phyloP scores from a whole-genome alignment of 2,888 invertebrate species.

The Lamellibrachia columna region DNA sequence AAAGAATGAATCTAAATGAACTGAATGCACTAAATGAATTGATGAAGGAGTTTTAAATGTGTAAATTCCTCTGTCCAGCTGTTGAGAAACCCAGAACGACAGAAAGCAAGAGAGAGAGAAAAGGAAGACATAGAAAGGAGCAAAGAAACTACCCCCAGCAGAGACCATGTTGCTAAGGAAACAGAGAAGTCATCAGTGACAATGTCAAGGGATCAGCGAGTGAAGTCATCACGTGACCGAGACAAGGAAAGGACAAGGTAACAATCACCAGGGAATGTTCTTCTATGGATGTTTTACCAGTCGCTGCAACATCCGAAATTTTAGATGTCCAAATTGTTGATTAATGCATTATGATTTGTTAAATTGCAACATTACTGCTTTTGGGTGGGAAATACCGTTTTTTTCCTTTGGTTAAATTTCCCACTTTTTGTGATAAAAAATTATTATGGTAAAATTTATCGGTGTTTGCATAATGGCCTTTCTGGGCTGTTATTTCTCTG shows the following conservation, averaged over 20 bases:
- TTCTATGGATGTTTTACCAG: not conserved
- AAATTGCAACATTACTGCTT: too few species aligned
- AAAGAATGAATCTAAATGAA: not conserved
- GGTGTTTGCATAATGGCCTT: too few species aligned
- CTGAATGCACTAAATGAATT: not conserved
- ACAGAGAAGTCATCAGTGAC: not conserved
- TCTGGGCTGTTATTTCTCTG: too few species aligned
- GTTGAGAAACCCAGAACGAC: conserved; percentile 35
- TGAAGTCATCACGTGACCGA: not conserved
- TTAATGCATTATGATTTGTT: too few species aligned
- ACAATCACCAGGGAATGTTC: not conserved
- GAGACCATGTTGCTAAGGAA: not conserved
- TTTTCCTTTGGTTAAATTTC: too few species aligned
- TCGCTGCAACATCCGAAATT: too few species aligned
- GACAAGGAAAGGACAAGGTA: not conserved
- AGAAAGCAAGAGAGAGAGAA: conserved; percentile 28
- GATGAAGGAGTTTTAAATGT: not conserved
- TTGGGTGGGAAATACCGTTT: too few species aligned
- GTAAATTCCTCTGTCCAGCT: conserved; percentile 7
- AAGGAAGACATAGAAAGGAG: not conserved
- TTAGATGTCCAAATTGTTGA: too few species aligned
- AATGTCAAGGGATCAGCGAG: not conserved
- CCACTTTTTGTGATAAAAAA: too few species aligned
- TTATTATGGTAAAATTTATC: too few species aligned
- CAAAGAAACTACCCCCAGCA: conserved; percentile 11